These are phyloP conservation scores for Buceros bicornis DNA, from an alignment of 2,797 vertebrate species.

Conservation along the genomic window DNA sequence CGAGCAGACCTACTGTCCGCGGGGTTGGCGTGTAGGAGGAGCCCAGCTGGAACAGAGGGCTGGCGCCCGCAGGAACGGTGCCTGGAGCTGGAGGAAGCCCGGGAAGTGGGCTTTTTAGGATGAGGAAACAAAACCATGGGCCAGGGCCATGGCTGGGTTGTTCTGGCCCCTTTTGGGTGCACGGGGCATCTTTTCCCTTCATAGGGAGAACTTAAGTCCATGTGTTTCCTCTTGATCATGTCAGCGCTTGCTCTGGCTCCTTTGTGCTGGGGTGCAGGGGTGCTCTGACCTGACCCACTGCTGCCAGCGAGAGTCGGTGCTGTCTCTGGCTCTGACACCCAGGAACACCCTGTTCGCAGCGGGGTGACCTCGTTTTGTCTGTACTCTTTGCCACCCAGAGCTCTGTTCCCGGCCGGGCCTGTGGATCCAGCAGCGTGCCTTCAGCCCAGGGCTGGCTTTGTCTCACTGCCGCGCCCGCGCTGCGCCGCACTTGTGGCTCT, in stretches of 20 bases:
- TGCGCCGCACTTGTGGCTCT: background rate
- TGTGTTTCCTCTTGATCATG: background rate
- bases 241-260: background rate
- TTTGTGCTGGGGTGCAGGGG: background rate
- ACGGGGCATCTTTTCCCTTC: background rate
- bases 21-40: background rate
- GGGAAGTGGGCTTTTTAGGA: background rate
- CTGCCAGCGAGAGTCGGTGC: background rate
- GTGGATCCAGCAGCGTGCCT: background rate
- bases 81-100: background rate
- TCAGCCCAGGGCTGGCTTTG: background rate
- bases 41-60: background rate
- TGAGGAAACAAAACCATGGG: background rate
- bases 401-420: background rate
- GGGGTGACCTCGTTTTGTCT: conserved; percentile 24
- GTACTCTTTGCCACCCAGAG: background rate
- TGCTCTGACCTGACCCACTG: background rate
- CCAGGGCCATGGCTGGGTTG: background rate
- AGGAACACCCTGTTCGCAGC: background rate
- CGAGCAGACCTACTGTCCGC: background rate
- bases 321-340: background rate
- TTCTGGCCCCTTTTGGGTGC: background rate
- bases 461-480: accelerated
- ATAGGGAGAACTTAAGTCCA: accelerated
- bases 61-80: background rate